phyloP scores from a whole-genome alignment of 2,113 vertebrate genomes.

The Rhineura floridana region DNA sequence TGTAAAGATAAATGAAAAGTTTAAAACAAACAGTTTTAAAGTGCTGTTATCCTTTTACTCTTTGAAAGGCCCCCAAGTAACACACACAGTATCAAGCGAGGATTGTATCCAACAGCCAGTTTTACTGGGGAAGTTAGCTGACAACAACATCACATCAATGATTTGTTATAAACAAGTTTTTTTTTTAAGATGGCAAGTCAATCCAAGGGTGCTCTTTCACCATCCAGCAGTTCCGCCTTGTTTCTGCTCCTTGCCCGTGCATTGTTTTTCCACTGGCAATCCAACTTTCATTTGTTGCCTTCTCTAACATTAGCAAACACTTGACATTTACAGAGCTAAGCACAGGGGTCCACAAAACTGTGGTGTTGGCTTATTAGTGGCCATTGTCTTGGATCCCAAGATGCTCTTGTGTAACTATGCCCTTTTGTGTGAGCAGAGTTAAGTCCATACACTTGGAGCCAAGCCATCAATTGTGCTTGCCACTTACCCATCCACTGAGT shows the following conservation, averaged over 20 bases:
- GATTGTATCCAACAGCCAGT: neutral
- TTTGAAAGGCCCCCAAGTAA: neutral
- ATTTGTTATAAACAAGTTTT: neutral
- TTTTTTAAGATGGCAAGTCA: neutral
- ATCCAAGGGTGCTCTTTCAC: neutral
- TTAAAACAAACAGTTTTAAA: neutral
- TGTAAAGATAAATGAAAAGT: conserved; percentile 40
- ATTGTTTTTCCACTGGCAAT: neutral
- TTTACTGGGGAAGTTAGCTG: neutral
- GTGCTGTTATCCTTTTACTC: neutral
- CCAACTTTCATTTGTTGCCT: neutral
- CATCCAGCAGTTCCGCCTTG: neutral
- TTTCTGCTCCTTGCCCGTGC: neutral
- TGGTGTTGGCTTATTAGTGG: neutral
- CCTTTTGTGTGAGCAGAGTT: too few species aligned
- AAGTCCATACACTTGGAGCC: too few species aligned
- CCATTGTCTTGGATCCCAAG: too few species aligned
- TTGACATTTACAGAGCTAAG: neutral
- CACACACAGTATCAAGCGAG: neutral
- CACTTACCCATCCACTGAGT: too few species aligned
- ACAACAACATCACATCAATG: neutral
- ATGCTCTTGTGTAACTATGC: too few species aligned
- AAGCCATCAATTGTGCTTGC: neutral
- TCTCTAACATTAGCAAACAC: neutral
- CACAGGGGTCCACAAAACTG: neutral